phyloP scores from a whole-genome alignment of 2,797 vertebrate species.

The Crossoptilon crossoptilon region DNA sequence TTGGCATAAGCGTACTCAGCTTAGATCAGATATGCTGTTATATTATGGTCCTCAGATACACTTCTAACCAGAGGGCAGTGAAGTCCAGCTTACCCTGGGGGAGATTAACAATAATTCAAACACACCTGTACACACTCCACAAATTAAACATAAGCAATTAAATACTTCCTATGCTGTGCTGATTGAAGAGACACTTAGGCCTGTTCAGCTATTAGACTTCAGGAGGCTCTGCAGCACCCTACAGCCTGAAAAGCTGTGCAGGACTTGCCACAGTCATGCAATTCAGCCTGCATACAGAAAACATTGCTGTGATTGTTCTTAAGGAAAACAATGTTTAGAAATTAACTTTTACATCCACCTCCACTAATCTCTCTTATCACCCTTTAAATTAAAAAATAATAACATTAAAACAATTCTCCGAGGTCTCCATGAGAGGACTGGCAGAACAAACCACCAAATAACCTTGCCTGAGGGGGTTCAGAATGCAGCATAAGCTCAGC shows the following conservation, averaged over 20 bases:
- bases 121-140: neutral
- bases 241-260: accelerated
- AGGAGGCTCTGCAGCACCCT: neutral
- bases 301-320: accelerated
- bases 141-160: neutral
- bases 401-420: neutral
- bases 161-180: neutral
- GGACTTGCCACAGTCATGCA: neutral
- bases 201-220: neutral
- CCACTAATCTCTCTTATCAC: neutral
- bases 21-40: neutral
- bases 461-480: neutral
- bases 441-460: neutral
- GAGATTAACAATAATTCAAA: neutral
- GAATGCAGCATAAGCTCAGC: neutral
- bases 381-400: neutral
- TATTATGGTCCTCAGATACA: neutral
- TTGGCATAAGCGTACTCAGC: accelerated
- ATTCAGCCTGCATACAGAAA: neutral
- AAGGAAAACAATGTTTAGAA: neutral
- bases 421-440: neutral
- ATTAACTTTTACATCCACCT: neutral
- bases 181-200: neutral
- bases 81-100: neutral
- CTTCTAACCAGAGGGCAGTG: neutral